phyloP scores from a whole-genome alignment of 2,797 vertebrate species.

The Hippocampus kuda region DNA sequence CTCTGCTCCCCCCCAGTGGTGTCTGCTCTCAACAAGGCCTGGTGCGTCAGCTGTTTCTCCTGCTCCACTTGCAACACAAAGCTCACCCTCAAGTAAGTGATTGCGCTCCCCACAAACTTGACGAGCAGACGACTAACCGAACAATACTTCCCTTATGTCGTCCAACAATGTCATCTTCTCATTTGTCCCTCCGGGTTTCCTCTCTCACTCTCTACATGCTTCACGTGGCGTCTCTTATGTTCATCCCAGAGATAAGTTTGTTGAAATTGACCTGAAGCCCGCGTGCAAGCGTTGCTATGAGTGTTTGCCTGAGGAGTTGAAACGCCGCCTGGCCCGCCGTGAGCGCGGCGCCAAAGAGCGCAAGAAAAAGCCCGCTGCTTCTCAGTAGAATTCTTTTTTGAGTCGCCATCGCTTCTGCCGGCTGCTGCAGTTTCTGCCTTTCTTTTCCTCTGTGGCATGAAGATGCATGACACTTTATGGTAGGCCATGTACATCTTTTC shows the following conservation, averaged over 20 bases:
- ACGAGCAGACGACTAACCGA: slow-evolving; percentile 19
- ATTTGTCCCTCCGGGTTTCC: slow-evolving; percentile 25
- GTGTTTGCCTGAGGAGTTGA: slow-evolving; percentile 92
- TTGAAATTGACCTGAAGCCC: slow-evolving; percentile 95
- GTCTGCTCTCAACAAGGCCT: slow-evolving; percentile 96
- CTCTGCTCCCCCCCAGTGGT: slow-evolving; percentile 85
- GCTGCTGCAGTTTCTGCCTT: slow-evolving; percentile 21
- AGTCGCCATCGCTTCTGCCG: slow-evolving; percentile 20
- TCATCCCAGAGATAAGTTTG: slow-evolving; percentile 89
- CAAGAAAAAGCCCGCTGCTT: slow-evolving; percentile 84
- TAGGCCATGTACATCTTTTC: background rate
- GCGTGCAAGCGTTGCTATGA: slow-evolving; percentile 96
- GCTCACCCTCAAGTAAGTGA: slow-evolving; percentile 96
- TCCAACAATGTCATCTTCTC: slow-evolving; percentile 2
- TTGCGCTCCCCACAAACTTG: slow-evolving; percentile 25
- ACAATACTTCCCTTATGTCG: slow-evolving; percentile 8
- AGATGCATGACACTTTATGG: background rate
- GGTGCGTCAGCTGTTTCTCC: slow-evolving; percentile 97
- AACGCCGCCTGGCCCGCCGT: slow-evolving; percentile 83
- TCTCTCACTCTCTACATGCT: slow-evolving; percentile 25
- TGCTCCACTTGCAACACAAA: slow-evolving; percentile 98
- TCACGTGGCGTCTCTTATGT: slow-evolving; percentile 27
- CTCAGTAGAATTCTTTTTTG: slow-evolving; percentile 70
- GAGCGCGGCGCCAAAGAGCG: slow-evolving; percentile 83
- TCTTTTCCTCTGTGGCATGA: slow-evolving; percentile 14